phyloP scores from a whole-genome alignment of 2,113 vertebrate genomes.

The Pseudorhombus dupliciocellatus region DNA sequence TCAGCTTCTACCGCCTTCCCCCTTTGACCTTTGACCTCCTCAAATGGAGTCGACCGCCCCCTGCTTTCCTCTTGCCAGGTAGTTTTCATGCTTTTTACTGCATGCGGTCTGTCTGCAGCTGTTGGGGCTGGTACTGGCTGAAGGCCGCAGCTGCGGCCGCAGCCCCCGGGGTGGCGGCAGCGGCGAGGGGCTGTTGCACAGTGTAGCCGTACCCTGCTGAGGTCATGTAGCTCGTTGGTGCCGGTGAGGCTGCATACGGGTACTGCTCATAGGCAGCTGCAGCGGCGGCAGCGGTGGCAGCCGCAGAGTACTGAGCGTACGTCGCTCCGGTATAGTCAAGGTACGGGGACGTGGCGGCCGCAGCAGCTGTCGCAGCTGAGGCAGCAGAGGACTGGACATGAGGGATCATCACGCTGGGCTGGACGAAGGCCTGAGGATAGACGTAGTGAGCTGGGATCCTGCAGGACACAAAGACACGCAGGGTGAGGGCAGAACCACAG shows the following conservation, averaged over 20 bases:
- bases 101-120: constrained; percentile 94
- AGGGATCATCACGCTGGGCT: constrained; percentile 93
- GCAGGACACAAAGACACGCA: constrained; percentile 70
- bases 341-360: constrained; percentile 87
- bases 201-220: constrained; percentile 92
- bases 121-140: constrained; percentile 93
- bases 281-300: constrained; percentile 80
- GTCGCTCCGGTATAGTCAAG: constrained; percentile 95
- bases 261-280: constrained; percentile 92
- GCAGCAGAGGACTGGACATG: constrained; percentile 89
- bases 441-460: constrained; percentile 97
- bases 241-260: constrained; percentile 92
- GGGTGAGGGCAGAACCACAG: constrained; percentile 45
- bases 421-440: constrained; percentile 95
- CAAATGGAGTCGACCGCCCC: constrained; percentile 24
- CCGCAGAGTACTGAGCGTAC: constrained; percentile 92
- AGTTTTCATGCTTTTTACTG: constrained; percentile 72
- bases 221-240: constrained; percentile 89
- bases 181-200: constrained; percentile 90
- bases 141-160: constrained; percentile 88
- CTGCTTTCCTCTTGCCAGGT: constrained; percentile 12
- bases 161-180: constrained; percentile 83
- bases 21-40: neutral
- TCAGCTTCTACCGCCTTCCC: neutral
- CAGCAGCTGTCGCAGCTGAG: constrained; percentile 79